Evolutionary conservation across 2,797 vertebrate genomes (phyloP).

Genomic region (Spinibarbus caldwelli): DNA sequence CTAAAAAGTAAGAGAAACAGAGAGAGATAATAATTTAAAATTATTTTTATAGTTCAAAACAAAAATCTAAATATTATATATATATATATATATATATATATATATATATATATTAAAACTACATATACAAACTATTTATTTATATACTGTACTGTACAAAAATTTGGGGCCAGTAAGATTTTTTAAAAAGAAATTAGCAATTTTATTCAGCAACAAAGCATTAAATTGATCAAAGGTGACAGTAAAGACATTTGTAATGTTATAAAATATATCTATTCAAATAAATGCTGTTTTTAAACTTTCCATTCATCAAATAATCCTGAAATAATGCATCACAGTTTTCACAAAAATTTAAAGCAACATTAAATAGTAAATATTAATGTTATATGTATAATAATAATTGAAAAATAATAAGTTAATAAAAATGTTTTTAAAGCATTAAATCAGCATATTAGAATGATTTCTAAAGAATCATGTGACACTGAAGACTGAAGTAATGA

Average conservation of each 20-base stretch:
- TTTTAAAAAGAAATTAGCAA: not conserved
- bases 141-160: not conserved
- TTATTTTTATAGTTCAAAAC: not conserved
- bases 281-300: not conserved
- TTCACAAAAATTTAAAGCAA: not conserved
- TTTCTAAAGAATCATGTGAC: not conserved
- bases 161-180: not conserved
- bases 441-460: not conserved
- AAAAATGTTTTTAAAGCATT: not conserved
- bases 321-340: not conserved
- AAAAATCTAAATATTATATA: not conserved
- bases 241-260: not conserved
- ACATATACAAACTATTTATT: not conserved
- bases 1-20: slow-evolving; percentile 66
- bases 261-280: not conserved
- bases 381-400: not conserved
- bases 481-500: not conserved
- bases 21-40: not conserved
- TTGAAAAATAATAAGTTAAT: not conserved
- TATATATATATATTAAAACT: too few species aligned
- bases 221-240: not conserved
- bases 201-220: not conserved
- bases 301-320: not conserved
- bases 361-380: not conserved
- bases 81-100: too few species aligned